A percentile compares a stretch with the other conserved stretches of the same genome.
phyloP scores from a whole-genome alignment of 2,797 vertebrate species.

The Limnodromus scolopaceus region DNA sequence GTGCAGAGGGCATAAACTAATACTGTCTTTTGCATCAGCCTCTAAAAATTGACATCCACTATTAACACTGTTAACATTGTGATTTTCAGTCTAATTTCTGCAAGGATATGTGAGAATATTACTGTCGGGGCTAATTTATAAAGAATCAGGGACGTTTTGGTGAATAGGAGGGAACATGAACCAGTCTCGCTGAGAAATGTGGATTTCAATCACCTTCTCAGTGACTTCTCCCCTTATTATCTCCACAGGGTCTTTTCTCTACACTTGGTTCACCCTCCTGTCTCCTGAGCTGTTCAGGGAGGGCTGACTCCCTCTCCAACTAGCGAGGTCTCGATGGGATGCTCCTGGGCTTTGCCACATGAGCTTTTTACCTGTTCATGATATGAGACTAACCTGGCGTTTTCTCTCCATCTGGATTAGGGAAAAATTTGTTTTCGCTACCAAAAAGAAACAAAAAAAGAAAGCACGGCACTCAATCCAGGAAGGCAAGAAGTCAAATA shows the following conservation, averaged over 20 bases:
- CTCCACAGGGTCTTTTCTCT: not conserved
- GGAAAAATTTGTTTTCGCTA: not conserved
- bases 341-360: not conserved
- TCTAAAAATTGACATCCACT: not conserved
- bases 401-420: too few species aligned
- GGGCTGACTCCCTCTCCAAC: not conserved
- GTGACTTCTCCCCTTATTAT: not conserved
- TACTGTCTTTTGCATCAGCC: not conserved
- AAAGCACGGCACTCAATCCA: not conserved
- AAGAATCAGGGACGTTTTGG: not conserved
- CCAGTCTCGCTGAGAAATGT: not conserved
- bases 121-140: not conserved
- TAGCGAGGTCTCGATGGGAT: not conserved
- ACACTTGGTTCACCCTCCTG: not conserved
- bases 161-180: not conserved
- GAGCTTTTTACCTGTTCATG: not conserved
- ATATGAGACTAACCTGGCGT: not conserved
- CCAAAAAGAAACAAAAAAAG: not conserved
- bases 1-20: not conserved
- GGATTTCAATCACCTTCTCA: not conserved
- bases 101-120: not conserved
- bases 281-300: not conserved
- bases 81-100: constrained; percentile 1
- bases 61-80: not conserved
- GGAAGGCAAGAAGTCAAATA: not conserved